Conservation (phyloP, 2,113 vertebrate species). For the human (Homo sapiens) region GRCh38 chr12:129708001-129708500, state of each 20-base stretch:
- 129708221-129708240: neutral
- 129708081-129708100: neutral
- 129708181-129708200: neutral
- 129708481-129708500: neutral
- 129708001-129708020: neutral
- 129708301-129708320: rapidly evolving
- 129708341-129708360: neutral
- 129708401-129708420: neutral
- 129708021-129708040: neutral
- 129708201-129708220: neutral
- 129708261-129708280: no score
- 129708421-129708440: neutral
- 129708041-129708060: neutral
- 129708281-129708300: neutral
- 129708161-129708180: neutral
- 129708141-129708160: neutral
- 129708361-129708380: neutral
- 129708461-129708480: no score
- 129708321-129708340: neutral
- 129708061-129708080: neutral
- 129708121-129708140: neutral
- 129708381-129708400: neutral
- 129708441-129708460: neutral
- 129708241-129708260: neutral
- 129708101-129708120: neutral